Evolutionary conservation across 1,140 invertebrate species (phyloP).

Genomic region (Goniozus legneri): DNA sequence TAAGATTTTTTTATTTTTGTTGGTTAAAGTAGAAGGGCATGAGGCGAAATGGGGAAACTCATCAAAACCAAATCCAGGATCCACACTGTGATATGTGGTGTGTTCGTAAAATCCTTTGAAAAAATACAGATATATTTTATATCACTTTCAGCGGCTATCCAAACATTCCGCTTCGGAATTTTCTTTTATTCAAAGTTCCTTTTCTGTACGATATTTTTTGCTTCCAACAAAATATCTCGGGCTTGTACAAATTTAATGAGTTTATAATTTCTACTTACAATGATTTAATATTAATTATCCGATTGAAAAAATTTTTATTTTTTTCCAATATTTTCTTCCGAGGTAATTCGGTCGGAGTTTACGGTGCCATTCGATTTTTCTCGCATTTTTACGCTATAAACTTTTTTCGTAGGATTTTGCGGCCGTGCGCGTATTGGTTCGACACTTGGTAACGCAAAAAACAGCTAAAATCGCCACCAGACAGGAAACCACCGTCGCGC

Average conservation of each 20-base stretch:
- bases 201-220: too few species aligned
- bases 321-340: too few species aligned
- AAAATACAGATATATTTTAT: constrained; percentile 43
- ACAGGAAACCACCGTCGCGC: constrained; percentile 25
- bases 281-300: too few species aligned
- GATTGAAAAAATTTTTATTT: too few species aligned
- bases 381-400: constrained; percentile 25
- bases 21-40: constrained; percentile 17
- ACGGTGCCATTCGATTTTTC: too few species aligned
- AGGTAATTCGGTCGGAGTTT: constrained; percentile 27
- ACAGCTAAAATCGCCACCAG: constrained; percentile 18
- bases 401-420: constrained; percentile 26
- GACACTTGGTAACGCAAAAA: constrained; percentile 24
- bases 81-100: constrained; percentile 14
- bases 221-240: constrained; percentile 1
- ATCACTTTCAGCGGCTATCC: constrained; percentile 27
- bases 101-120: constrained; percentile 30
- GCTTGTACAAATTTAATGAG: too few species aligned
- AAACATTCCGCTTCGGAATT: constrained; percentile 17
- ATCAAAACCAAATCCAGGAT: constrained; percentile 43
- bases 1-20: constrained; percentile 30
- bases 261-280: too few species aligned
- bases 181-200: background rate
- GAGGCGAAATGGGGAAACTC: constrained; percentile 31
- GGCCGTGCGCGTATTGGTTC: constrained; percentile 18